phyloP scores from a whole-genome alignment of 1,140 invertebrate genomes.

The Campoletis sonorensis region DNA sequence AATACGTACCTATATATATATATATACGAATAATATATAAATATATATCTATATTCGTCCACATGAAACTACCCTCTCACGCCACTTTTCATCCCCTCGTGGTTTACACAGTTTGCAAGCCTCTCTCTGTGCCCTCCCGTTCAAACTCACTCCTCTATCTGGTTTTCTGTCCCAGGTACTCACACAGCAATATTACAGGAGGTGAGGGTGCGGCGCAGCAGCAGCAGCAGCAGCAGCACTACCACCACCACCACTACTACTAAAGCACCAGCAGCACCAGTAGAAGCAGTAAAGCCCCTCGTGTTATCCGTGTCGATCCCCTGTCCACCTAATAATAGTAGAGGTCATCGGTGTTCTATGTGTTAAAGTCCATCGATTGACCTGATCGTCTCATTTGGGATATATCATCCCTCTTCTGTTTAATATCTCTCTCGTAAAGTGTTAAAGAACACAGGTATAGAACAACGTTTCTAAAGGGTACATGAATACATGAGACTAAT shows the following conservation, averaged over 20 bases:
- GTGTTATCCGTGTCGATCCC: conserved; percentile 28
- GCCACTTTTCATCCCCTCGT: conserved; percentile 30
- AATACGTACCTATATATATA: background rate
- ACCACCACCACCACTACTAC: no score
- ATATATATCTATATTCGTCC: background rate
- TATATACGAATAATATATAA: no score
- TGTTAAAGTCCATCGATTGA: conserved; percentile 27
- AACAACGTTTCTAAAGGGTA: background rate
- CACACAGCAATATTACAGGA: background rate
- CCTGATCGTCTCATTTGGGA: conserved; percentile 28
- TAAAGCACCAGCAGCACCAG: background rate
- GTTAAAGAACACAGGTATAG: conserved; percentile 16
- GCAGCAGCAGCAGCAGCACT: background rate
- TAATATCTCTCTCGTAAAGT: conserved; percentile 29
- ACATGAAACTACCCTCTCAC: background rate
- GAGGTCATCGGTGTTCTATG: conserved; percentile 13
- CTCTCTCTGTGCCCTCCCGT: background rate
- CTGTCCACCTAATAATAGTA: conserved; percentile 37
- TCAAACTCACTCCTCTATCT: conserved; percentile 9
- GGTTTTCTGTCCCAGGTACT: conserved; percentile 7
- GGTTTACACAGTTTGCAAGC: background rate
- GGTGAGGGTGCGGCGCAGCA: background rate
- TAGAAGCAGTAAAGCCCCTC: conserved; percentile 5
- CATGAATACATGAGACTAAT: conserved; percentile 45
- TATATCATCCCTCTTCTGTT: conserved; percentile 10